These are phyloP conservation scores for Halisarca cf. caerulea DNA, from an alignment of 37 sponge, comb jelly and placozoan species.

Conservation along the genomic window DNA sequence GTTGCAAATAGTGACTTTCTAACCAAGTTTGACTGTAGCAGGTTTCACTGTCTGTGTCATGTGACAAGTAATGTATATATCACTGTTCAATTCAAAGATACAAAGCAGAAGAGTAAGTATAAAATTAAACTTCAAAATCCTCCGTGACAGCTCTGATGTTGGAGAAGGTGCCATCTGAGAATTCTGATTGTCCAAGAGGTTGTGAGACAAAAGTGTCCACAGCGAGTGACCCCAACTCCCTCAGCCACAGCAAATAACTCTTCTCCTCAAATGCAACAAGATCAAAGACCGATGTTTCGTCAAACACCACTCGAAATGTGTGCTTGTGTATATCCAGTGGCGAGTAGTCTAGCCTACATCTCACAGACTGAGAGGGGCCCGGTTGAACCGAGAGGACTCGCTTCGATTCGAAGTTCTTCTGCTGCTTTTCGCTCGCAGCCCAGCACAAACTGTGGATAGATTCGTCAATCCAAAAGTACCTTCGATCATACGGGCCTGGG, in stretches of 20 bases:
- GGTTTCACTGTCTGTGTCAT: no score
- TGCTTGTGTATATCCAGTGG: conserved; percentile 55
- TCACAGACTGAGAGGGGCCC: conserved; percentile 50
- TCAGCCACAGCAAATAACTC: conserved; percentile 44
- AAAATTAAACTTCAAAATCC: neutral
- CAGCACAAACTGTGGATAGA: conserved; percentile 29
- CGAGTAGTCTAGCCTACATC: conserved; percentile 37
- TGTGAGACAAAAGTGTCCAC: neutral
- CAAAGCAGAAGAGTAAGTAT: no score
- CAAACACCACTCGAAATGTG: conserved; percentile 53
- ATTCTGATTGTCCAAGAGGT: neutral
- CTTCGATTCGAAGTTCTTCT: neutral
- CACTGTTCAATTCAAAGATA: no score
- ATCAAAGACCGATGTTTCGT: conserved; percentile 47
- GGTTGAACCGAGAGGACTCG: conserved; percentile 46
- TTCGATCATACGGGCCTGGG: conserved; percentile 56
- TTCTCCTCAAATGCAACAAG: conserved; percentile 62
- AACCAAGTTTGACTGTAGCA: no score
- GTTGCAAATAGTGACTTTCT: no score
- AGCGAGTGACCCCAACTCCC: neutral
- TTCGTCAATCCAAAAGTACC: conserved; percentile 55
- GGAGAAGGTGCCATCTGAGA: neutral
- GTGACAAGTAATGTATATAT: no score
- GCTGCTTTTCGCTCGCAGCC: conserved; percentile 27
- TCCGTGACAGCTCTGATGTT: neutral